Conservation (phyloP, 2,113 vertebrate species). For the Sarotherodon lohbergeri region DNA sequence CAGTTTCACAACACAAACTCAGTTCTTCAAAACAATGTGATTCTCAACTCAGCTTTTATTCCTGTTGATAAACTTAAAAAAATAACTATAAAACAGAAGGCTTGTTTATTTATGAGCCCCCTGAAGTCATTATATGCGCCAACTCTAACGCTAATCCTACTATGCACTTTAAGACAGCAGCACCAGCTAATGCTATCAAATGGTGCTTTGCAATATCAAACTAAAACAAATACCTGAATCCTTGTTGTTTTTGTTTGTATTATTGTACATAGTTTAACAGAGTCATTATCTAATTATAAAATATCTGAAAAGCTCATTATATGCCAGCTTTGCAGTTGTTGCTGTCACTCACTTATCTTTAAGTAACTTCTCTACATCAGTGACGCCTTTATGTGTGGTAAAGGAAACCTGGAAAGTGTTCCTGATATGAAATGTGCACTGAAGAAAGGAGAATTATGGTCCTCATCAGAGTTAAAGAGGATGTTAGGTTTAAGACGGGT, state of each 20-base stretch:
- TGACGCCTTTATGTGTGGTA: background rate
- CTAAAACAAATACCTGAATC: background rate
- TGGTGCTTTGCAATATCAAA: background rate
- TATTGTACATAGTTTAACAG: background rate
- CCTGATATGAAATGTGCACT: background rate
- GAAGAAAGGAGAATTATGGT: background rate
- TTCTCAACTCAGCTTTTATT: background rate
- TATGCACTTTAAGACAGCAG: background rate
- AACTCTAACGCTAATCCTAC: background rate
- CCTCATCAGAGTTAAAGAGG: background rate
- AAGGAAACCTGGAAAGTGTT: background rate
- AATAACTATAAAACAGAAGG: background rate
- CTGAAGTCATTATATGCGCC: background rate
- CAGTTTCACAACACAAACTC: accelerated
- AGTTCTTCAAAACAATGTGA: background rate
- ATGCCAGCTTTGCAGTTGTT: background rate
- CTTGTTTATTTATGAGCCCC: background rate
- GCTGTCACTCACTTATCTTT: too few species aligned
- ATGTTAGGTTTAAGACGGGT: accelerated
- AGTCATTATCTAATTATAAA: background rate
- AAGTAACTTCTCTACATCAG: background rate
- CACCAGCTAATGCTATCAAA: background rate
- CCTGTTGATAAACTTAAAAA: accelerated
- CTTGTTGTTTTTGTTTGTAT: background rate
- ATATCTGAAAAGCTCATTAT: background rate